phyloP scores from a whole-genome alignment of 2,888 invertebrate genomes.

The Melinopterus prodromus region DNA sequence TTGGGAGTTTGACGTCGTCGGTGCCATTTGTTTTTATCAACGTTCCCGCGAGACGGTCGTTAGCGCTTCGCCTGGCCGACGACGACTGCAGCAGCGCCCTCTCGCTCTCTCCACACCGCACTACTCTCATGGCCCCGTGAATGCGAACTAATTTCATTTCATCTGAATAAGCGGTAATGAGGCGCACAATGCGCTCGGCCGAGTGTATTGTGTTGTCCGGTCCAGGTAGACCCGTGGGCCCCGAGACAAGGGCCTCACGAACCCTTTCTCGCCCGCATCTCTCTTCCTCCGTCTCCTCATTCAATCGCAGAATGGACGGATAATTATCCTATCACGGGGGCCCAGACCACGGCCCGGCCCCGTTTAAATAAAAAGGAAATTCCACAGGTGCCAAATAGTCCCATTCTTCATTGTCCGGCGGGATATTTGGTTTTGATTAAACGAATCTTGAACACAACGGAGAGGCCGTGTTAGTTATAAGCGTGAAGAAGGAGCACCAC shows the following conservation, averaged over 20 bases:
- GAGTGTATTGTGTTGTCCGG: slow-evolving; percentile 16
- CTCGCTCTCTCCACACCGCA: too few species aligned
- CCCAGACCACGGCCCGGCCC: neutral
- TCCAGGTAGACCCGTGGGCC: slow-evolving; percentile 7
- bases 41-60: slow-evolving; percentile 49
- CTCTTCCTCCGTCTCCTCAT: slow-evolving; percentile 10
- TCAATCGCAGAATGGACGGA: slow-evolving; percentile 25
- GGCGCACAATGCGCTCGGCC: slow-evolving; percentile 20
- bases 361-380: slow-evolving; percentile 23
- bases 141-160: slow-evolving; percentile 27
- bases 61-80: slow-evolving; percentile 32
- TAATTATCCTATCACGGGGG: slow-evolving; percentile 22
- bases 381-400: slow-evolving; percentile 25
- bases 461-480: neutral
- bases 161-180: slow-evolving; percentile 21
- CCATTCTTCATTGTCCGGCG: slow-evolving; percentile 18
- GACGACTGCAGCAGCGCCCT: slow-evolving; percentile 10
- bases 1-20: slow-evolving; percentile 59
- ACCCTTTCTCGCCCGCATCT: neutral
- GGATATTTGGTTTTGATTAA: slow-evolving; percentile 40
- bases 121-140: neutral
- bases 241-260: neutral
- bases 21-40: slow-evolving; percentile 61
- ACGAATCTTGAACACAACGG: slow-evolving; percentile 26
- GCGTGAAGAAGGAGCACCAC: neutral